Evolutionary conservation across 2,797 vertebrate genomes (phyloP).

Genomic region (Enteromius trimaculatus): DNA sequence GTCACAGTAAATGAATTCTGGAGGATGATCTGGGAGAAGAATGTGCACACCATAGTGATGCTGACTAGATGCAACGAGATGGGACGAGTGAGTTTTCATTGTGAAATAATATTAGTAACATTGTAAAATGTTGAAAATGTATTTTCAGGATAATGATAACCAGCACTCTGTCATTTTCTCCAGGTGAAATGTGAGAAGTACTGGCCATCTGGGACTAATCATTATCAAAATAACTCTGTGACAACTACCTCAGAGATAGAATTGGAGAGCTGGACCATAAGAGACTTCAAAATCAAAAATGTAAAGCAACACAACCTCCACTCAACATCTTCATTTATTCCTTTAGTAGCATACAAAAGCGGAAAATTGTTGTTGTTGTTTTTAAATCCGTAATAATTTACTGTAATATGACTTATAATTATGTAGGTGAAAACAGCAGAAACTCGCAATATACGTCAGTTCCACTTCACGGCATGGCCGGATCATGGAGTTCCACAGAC

Average conservation of each 20-base stretch:
- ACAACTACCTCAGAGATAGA: conserved; percentile 81
- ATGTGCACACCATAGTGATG: conserved; percentile 61
- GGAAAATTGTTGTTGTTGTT: neutral
- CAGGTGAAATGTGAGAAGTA: conserved; percentile 95
- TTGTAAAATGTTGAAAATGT: neutral
- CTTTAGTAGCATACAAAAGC: neutral
- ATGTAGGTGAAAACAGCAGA: conserved; percentile 83
- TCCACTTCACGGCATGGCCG: conserved; percentile 97
- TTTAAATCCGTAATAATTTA: neutral
- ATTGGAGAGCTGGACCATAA: conserved; percentile 93
- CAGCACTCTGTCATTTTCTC: conserved; percentile 26
- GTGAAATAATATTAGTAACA: neutral
- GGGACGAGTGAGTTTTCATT: too few relatives aligned
- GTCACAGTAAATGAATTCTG: conserved; percentile 91
- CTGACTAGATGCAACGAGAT: too few relatives aligned
- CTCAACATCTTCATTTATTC: neutral
- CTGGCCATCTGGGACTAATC: conserved; percentile 83
- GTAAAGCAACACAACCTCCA: conserved; percentile 71
- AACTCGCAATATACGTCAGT: conserved; percentile 85
- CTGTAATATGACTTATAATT: neutral
- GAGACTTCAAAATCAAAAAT: conserved; percentile 90
- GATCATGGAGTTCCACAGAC: conserved; percentile 93
- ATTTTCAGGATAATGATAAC: neutral
- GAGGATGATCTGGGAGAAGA: conserved; percentile 98
- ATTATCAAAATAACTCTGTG: conserved; percentile 83